Evolutionary conservation across 2,113 vertebrate species (phyloP).

Genomic region (Cyanoramphus novaezelandiae): DNA sequence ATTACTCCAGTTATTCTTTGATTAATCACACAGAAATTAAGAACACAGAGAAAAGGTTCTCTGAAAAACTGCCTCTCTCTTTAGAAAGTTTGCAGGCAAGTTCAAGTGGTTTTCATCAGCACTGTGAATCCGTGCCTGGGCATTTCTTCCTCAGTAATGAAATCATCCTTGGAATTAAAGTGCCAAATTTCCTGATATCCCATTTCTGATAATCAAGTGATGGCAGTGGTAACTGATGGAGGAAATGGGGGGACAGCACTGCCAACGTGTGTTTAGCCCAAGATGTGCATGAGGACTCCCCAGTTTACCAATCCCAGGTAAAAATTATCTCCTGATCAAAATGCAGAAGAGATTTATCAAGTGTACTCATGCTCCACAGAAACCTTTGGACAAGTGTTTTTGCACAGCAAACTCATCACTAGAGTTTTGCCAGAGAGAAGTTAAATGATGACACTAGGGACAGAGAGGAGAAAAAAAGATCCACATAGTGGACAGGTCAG

Average conservation of each 20-base stretch:
- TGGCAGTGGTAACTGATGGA: neutral
- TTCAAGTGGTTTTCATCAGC: conserved; percentile 38
- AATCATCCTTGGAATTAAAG: neutral
- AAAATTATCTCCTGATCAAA: neutral
- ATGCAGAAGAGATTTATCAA: neutral
- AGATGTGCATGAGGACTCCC: neutral
- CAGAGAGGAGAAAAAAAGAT: neutral
- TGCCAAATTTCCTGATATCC: neutral
- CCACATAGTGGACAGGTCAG: neutral
- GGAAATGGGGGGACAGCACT: neutral
- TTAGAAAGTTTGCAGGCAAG: neutral
- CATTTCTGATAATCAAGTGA: neutral
- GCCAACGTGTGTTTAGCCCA: neutral
- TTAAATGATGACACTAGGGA: neutral
- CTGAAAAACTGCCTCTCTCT: neutral
- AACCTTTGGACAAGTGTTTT: neutral
- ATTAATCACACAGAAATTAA: conserved; percentile 50
- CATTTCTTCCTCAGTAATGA: neutral
- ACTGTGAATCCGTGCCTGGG: neutral
- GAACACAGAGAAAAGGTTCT: neutral
- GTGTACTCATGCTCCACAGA: neutral
- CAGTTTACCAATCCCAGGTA: neutral
- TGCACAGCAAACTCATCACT: neutral
- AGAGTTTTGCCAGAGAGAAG: neutral
- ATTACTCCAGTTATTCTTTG: neutral